phyloP scores from a whole-genome alignment of 30 jellyfish, hydroid and myxozoan genomes.

The Rhopilema esculentum region DNA sequence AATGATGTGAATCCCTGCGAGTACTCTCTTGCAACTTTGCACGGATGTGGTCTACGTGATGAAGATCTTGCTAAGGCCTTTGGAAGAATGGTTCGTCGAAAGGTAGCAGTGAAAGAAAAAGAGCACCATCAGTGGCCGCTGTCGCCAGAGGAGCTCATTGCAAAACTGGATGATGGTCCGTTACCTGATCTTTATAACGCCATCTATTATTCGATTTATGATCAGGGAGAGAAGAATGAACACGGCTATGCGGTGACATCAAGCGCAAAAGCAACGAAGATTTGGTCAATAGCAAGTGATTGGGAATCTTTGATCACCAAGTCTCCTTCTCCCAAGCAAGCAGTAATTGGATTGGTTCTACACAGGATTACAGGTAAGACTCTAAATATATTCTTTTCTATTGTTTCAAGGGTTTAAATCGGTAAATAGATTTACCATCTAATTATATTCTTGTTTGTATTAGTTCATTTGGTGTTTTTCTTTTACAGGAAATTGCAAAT shows the following conservation, averaged over 20 bases:
- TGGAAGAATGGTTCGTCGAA: slow-evolving; percentile 57
- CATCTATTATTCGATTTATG: slow-evolving; percentile 41
- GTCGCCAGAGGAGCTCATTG: slow-evolving; percentile 50
- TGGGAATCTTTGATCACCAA: slow-evolving; percentile 35
- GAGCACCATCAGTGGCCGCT: slow-evolving; percentile 40
- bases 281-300: slow-evolving; percentile 44
- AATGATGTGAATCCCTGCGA: slow-evolving; percentile 29
- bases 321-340: slow-evolving; percentile 44
- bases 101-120: background rate
- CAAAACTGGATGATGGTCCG: slow-evolving; percentile 39
- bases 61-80: slow-evolving; percentile 38
- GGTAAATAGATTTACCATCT: no score
- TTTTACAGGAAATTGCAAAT: no score
- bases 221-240: slow-evolving; percentile 22
- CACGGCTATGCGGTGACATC: slow-evolving; percentile 43
- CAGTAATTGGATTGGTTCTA: slow-evolving; percentile 16
- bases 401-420: no score
- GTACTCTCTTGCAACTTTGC: slow-evolving; percentile 48
- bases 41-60: slow-evolving; percentile 56
- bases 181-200: slow-evolving; percentile 40
- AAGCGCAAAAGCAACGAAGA: slow-evolving; percentile 23
- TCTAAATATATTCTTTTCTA: slow-evolving; percentile 20
- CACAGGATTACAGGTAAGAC: slow-evolving; percentile 49
- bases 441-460: no score
- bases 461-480: no score